Evolutionary conservation across 2,888 invertebrate genomes (phyloP).

Genomic region (Bellardia bayeri): DNA sequence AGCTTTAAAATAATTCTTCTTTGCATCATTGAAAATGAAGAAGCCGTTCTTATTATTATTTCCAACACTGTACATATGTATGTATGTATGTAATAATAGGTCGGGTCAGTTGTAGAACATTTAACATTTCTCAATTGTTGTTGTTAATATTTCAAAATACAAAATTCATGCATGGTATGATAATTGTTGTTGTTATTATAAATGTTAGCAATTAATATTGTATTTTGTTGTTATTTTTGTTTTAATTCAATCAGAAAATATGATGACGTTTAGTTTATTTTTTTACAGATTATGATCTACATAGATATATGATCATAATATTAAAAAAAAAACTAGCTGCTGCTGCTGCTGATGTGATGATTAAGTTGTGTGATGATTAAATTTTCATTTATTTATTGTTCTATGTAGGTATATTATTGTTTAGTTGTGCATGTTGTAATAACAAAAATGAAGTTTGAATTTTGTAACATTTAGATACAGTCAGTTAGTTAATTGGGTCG

Average conservation of each 20-base stretch:
- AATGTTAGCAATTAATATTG: slow-evolving; percentile 51
- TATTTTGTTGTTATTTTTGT: slow-evolving; percentile 25
- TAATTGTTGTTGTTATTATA: slow-evolving; percentile 37
- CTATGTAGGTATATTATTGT: neutral
- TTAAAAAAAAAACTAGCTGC: neutral
- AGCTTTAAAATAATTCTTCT: too few relatives aligned
- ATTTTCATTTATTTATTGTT: neutral
- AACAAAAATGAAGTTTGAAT: neutral
- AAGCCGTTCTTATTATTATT: too few relatives aligned
- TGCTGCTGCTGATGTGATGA: slow-evolving; percentile 17
- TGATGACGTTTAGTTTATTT: slow-evolving; percentile 41
- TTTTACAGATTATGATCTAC: slow-evolving; percentile 31
- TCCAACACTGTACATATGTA: too few relatives aligned
- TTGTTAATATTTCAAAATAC: slow-evolving; percentile 31
- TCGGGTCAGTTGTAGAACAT: slow-evolving; percentile 41
- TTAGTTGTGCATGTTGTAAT: neutral
- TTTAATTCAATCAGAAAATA: slow-evolving; percentile 24
- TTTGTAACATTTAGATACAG: neutral
- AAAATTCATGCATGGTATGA: slow-evolving; percentile 29
- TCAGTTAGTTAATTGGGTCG: neutral
- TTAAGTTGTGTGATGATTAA: slow-evolving; percentile 42
- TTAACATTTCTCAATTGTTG: slow-evolving; percentile 32
- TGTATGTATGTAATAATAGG: neutral
- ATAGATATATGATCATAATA: too few relatives aligned
- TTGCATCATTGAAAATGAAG: too few relatives aligned